Evolutionary conservation across 2,797 vertebrate genomes (phyloP).

Genomic region (Tamandua tetradactyla): DNA sequence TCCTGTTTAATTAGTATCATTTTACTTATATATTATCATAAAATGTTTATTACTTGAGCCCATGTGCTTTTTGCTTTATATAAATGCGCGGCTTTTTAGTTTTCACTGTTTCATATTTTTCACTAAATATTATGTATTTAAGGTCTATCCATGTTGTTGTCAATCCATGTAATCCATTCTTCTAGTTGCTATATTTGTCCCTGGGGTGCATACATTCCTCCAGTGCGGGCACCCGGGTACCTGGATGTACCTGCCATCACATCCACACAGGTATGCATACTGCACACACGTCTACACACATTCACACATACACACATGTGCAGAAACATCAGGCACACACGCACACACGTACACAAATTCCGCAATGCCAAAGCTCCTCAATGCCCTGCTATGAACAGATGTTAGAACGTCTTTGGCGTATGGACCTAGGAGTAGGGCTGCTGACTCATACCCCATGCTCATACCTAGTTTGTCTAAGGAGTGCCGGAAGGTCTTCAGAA

Average conservation of each 20-base stretch:
- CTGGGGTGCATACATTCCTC: background rate
- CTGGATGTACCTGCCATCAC: background rate
- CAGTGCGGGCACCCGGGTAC: background rate
- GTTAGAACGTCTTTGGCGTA: background rate
- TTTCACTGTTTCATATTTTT: slow-evolving; percentile 3
- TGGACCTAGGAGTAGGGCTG: background rate
- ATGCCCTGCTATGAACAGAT: background rate
- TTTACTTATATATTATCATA: background rate
- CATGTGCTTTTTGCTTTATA: background rate
- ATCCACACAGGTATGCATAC: background rate
- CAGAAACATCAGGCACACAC: no score
- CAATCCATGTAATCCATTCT: no score
- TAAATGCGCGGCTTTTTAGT: background rate
- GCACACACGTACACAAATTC: background rate
- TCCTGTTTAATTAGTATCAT: background rate
- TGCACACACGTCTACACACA: background rate
- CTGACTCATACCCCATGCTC: background rate
- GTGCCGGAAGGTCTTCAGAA: background rate
- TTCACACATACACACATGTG: no score
- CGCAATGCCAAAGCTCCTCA: background rate
- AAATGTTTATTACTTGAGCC: background rate
- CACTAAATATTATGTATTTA: background rate
- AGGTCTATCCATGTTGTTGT: background rate
- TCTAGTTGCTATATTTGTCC: background rate
- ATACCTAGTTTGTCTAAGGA: background rate